These are phyloP conservation scores for Diuraphis noxia DNA, from an alignment of 1,140 invertebrate genomes.

Conservation along the genomic window DNA sequence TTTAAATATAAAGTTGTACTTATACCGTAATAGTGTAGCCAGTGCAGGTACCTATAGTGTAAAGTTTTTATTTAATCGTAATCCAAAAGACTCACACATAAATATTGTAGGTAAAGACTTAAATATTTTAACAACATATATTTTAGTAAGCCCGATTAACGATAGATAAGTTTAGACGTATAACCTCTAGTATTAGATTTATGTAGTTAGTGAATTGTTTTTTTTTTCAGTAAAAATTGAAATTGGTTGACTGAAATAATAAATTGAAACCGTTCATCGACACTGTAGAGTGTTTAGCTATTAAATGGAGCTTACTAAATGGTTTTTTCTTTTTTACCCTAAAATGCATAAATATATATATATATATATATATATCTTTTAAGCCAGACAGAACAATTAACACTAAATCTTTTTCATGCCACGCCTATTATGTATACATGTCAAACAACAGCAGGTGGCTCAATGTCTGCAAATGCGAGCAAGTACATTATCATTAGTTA, in stretches of 20 bases:
- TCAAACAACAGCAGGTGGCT: not conserved
- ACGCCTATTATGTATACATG: not conserved
- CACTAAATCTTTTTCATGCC: not conserved
- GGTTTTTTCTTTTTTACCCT: not conserved
- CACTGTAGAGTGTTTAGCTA: not conserved
- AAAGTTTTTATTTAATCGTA: not conserved
- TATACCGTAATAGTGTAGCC: not conserved
- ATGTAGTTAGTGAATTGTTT: not conserved
- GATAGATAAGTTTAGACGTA: not conserved
- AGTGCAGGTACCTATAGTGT: no score
- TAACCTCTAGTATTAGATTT: not conserved
- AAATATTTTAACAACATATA: not conserved
- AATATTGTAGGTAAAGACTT: not conserved
- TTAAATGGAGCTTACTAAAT: not conserved
- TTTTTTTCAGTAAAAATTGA: not conserved
- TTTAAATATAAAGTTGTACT: not conserved
- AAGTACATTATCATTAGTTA: constrained; percentile 5
- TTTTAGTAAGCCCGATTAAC: not conserved
- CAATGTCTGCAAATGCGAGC: not conserved
- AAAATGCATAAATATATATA: not conserved
- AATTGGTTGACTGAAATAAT: not conserved
- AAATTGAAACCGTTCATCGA: not conserved
- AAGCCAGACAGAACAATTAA: not conserved
- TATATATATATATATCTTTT: not conserved
- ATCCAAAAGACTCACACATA: not conserved